These are phyloP conservation scores for Ctenopoma kingsleyae DNA, from an alignment of 2,797 vertebrate species.

Conservation along the genomic window DNA sequence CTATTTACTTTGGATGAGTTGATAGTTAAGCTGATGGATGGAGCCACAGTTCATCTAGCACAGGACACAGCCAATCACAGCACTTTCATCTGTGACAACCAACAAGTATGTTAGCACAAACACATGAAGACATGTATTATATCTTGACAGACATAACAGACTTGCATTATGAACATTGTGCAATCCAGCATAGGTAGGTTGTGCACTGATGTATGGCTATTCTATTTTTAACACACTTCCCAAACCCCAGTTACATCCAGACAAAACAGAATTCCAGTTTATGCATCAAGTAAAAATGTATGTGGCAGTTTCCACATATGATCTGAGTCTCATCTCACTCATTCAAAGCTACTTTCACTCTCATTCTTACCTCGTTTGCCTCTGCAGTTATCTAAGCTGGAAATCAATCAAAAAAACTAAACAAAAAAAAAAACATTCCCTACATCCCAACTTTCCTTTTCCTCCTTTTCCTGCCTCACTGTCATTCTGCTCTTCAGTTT, in stretches of 20 bases:
- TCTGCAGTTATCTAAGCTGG: not conserved
- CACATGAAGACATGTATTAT: too few relatives aligned
- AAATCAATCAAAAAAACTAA: not conserved
- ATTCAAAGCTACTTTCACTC: not conserved
- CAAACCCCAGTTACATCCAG: too few relatives aligned
- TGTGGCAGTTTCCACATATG: not conserved
- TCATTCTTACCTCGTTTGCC: not conserved
- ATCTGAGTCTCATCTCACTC: not conserved
- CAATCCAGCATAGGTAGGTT: too few relatives aligned
- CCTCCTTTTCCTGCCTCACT: not conserved
- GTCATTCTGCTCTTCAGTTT: constrained; percentile 1
- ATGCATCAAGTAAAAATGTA: not conserved
- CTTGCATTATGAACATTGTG: too few relatives aligned
- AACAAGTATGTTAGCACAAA: too few relatives aligned
- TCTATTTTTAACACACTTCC: too few relatives aligned
- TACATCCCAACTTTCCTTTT: not conserved
- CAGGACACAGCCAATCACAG: not conserved
- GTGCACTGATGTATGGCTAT: too few relatives aligned
- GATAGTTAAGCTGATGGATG: constrained; percentile 1
- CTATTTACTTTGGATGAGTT: constrained; percentile 13
- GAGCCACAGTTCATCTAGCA: not conserved
- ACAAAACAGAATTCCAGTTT: not conserved
- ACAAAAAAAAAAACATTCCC: not conserved
- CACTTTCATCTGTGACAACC: too few relatives aligned
- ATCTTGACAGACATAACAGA: not conserved